Evolutionary conservation across 2,113 vertebrate genomes (phyloP).

Genomic region (Chiloscyllium plagiosum): DNA sequence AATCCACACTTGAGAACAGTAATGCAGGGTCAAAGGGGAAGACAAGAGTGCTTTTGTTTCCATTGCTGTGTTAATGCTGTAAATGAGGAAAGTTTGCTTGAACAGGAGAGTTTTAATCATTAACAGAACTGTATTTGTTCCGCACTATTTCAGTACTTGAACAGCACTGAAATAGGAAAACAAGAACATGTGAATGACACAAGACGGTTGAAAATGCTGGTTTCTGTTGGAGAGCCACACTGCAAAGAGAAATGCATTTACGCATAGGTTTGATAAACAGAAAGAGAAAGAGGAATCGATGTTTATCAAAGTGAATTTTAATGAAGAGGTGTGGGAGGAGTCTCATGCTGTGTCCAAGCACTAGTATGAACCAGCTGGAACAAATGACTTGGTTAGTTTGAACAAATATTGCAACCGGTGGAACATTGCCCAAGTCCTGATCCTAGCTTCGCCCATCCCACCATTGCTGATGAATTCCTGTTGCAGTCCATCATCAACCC

Average conservation of each 20-base stretch:
- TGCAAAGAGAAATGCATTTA: neutral
- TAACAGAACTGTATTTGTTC: neutral
- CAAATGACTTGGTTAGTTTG: neutral
- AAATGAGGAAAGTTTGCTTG: neutral
- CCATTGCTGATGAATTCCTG: neutral
- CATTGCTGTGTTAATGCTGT: neutral
- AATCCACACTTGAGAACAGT: neutral
- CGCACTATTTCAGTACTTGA: neutral
- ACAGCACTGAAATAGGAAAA: neutral
- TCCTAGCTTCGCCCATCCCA: too few relatives aligned
- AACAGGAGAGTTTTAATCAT: neutral
- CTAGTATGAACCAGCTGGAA: too few relatives aligned
- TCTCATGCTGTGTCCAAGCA: neutral
- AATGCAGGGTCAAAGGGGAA: neutral
- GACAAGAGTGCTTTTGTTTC: neutral
- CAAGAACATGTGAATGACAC: too few relatives aligned
- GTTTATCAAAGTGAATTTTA: neutral
- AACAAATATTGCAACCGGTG: neutral
- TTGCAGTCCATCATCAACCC: neutral
- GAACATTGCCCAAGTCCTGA: neutral
- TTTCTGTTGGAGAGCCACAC: neutral
- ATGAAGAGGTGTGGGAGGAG: neutral
- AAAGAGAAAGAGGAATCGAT: neutral
- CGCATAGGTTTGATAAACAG: neutral
- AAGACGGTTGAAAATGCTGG: neutral